Evolutionary conservation across 2,888 invertebrate species (phyloP).

Genomic region (Noctua janthe): DNA sequence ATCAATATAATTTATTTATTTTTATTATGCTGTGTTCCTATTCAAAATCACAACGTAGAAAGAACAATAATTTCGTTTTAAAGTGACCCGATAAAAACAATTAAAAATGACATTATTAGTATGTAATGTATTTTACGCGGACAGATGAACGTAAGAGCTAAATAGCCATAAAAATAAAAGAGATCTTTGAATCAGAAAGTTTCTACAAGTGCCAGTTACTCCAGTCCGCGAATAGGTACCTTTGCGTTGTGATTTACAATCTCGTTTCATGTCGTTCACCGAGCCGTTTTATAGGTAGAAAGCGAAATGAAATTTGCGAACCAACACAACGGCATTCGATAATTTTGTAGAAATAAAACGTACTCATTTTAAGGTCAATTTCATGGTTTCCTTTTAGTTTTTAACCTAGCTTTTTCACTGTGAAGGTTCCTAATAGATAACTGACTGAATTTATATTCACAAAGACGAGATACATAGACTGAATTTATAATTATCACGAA

Average conservation of each 20-base stretch:
- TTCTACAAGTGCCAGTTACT: too few relatives aligned
- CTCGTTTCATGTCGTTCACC: conserved; percentile 25
- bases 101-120: too few relatives aligned
- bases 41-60: too few relatives aligned
- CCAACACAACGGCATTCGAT: not conserved
- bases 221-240: not conserved
- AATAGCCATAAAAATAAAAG: conserved; percentile 11
- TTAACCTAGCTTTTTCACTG: not conserved
- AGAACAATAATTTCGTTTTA: too few relatives aligned
- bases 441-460: not conserved
- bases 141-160: not conserved
- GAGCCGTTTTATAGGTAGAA: conserved; percentile 27
- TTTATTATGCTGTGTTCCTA: too few relatives aligned
- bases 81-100: too few relatives aligned
- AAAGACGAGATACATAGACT: not conserved
- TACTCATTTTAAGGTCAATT: not conserved
- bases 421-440: not conserved
- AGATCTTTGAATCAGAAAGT: conserved; percentile 43
- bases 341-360: not conserved
- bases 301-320: conserved; percentile 52
- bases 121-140: not conserved
- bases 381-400: not conserved
- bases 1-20: too few relatives aligned
- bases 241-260: not conserved
- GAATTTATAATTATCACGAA: not conserved